Conservation (phyloP, 2,888 invertebrate genomes). For the Teleogryllus oceanicus region DNA sequence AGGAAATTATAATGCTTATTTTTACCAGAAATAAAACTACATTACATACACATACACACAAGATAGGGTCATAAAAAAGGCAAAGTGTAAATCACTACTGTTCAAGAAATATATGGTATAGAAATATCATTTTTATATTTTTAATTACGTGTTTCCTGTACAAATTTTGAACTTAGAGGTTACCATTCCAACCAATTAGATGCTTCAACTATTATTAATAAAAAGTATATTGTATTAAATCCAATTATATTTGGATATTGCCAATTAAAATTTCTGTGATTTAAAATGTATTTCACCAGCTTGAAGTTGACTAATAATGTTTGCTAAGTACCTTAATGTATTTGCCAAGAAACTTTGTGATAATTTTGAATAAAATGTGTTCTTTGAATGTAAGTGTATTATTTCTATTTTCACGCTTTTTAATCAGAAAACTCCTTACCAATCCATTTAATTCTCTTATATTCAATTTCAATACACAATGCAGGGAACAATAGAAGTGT, state of each 20-base stretch:
- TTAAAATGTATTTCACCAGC: not conserved
- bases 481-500: no score
- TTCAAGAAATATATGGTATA: not conserved
- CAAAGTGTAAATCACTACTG: not conserved
- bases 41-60: no score
- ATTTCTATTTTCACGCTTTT: not conserved
- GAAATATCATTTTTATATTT: not conserved
- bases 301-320: slow-evolving; percentile 9
- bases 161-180: not conserved
- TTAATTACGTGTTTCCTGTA: not conserved
- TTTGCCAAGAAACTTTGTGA: not conserved
- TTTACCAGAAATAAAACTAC: no score
- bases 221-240: slow-evolving; percentile 7
- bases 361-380: slow-evolving; percentile 9
- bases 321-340: not conserved
- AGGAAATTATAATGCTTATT: no score
- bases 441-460: no score
- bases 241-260: slow-evolving; percentile 18
- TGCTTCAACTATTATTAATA: not conserved
- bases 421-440: no score
- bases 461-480: no score
- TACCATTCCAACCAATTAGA: not conserved
- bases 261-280: slow-evolving; percentile 2
- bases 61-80: not conserved
- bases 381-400: not conserved